Evolutionary conservation across 2,797 vertebrate genomes (phyloP), one percentile per base, ranked within the genome.

Genomic region (Danio tinwini): DNA sequence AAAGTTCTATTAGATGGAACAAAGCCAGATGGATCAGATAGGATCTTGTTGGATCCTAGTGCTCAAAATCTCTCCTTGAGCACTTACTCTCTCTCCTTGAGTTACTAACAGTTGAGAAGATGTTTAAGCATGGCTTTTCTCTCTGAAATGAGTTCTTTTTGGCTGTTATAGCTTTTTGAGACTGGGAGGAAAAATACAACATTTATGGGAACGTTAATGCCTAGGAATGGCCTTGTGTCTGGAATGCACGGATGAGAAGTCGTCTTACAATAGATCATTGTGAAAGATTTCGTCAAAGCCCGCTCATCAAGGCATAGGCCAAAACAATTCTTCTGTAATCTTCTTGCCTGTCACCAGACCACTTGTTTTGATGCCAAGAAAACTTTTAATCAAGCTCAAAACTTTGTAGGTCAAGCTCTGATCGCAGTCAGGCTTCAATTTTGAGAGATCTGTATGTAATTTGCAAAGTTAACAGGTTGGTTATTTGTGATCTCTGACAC

Each of bases 301-400:
- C 76, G 80, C 84, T 81, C 85, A 82, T 89, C 85, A 88, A 88
- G 86, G 85, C 88, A 80, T 61, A 84, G 82, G 84, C 86, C 82
- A 71, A 67, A 84, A 75, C 86, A 81, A 85, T 88, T 91, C 84
- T 84, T 81, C 71, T 62, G 74, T 90, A 88, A 90, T 90, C 88
- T 84, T 82, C 82, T 88, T 89, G 81, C 81, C 82, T 81, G 85
- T 88, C 90, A 90, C 75, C 84, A 87, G 88, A 88, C 81, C 47
- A 75, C 74, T 87, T 78, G 74, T 78, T 73, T 56, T 29, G 61
- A 81, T 87, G 85, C 85, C 86, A 89, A 63, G 81, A 63, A 49
- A 78, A n/a, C 8, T 91, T 89, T 86, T 81, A 84, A 72, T 86
- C 71, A 84, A 81, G 82, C 61, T 19, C 0, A 55, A 55, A 81